Conservation (phyloP, 2,113 vertebrate genomes). For the Aythya baeri region DNA sequence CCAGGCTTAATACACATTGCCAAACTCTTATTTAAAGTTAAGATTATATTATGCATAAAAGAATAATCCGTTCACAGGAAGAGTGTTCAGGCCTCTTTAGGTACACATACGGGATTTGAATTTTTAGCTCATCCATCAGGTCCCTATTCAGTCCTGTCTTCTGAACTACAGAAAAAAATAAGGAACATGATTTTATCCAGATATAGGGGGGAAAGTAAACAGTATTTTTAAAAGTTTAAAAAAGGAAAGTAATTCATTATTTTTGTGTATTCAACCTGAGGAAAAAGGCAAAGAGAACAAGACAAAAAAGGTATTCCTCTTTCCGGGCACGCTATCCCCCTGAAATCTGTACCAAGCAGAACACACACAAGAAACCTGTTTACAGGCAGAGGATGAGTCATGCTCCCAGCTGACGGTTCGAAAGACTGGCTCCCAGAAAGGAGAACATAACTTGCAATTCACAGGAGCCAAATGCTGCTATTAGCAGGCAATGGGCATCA, state of each 20-base stretch:
- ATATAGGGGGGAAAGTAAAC: background rate
- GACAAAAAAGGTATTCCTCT: background rate
- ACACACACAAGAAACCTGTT: background rate
- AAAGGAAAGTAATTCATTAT: background rate
- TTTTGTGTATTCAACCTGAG: background rate
- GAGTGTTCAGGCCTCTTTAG: background rate
- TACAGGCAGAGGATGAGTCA: background rate
- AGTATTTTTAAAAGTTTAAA: background rate
- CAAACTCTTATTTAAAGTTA: background rate
- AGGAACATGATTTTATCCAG: background rate
- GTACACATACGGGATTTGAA: background rate
- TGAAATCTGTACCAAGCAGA: constrained; percentile 15
- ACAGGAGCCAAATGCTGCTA: background rate
- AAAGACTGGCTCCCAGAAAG: background rate
- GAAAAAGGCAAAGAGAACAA: background rate
- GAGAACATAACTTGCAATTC: background rate
- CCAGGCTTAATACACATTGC: background rate
- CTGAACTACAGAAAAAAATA: background rate
- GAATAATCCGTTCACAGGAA: background rate
- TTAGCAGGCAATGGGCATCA: background rate
- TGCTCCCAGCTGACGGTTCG: background rate
- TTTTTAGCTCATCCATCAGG: background rate
- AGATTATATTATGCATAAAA: background rate
- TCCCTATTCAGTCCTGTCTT: background rate
- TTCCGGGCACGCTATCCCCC: background rate